phyloP scores from a whole-genome alignment of 2,113 vertebrate genomes.

The Anguilla japonica region DNA sequence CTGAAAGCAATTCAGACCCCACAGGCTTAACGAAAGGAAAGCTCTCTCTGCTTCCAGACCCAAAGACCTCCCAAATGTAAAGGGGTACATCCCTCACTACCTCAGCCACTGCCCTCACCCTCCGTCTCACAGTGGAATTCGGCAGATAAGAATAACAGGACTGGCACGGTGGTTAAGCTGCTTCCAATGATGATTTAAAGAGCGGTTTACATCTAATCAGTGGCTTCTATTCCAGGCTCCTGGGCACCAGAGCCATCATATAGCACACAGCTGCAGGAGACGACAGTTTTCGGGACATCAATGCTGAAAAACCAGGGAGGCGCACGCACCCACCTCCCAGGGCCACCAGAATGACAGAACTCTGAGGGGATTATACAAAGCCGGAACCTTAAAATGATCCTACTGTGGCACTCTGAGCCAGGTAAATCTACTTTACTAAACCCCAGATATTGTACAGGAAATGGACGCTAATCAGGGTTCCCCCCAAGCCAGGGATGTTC shows the following conservation, averaged over 20 bases:
- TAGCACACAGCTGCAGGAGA: not conserved
- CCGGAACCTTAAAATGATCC: not conserved
- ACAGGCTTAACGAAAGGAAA: not conserved
- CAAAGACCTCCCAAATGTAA: not conserved
- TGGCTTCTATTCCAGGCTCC: not conserved
- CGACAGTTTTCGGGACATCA: not conserved
- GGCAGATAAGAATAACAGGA: not conserved
- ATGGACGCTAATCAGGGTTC: not conserved
- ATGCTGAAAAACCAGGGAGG: not conserved
- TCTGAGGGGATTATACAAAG: not conserved
- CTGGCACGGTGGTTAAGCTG: not conserved
- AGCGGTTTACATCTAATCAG: not conserved
- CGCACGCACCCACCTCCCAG: not conserved
- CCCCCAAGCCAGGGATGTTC: not conserved
- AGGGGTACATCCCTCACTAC: not conserved
- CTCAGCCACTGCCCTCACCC: not conserved
- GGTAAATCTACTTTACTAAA: not conserved
- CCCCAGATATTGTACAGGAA: not conserved
- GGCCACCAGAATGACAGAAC: not conserved
- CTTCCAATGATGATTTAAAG: not conserved
- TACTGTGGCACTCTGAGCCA: not conserved
- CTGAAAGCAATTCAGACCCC: not conserved
- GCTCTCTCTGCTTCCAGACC: not conserved
- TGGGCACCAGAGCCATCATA: not conserved
- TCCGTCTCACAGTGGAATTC: not conserved